phyloP scores from a whole-genome alignment of 30 jellyfish, hydroid and myxozoan genomes.

The Phacellophora camtschatica region DNA sequence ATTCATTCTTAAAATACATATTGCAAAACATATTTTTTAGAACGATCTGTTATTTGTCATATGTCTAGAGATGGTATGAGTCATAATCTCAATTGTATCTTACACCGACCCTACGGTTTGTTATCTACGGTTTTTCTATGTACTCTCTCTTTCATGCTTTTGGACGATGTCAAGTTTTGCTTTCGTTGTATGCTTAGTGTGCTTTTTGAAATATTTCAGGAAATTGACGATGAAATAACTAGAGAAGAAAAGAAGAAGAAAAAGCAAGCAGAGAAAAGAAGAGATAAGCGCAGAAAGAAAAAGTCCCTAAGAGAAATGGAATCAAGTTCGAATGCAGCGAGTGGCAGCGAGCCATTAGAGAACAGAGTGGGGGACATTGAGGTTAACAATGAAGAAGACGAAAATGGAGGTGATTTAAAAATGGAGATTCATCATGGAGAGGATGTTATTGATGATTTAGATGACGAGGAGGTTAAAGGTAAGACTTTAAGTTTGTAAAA shows the following conservation, averaged over 20 bases:
- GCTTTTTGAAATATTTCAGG: constrained; percentile 41
- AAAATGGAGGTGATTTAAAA: constrained; percentile 59
- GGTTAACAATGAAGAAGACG: constrained; percentile 48
- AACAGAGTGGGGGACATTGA: constrained; percentile 70
- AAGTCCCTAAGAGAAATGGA: constrained; percentile 74
- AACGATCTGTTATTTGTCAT: too few relatives aligned
- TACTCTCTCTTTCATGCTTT: too few relatives aligned
- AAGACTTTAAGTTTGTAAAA: too few relatives aligned
- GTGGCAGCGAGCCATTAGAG: constrained; percentile 71
- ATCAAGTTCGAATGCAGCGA: constrained; percentile 8
- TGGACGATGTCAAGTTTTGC: too few relatives aligned
- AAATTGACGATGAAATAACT: constrained; percentile 89
- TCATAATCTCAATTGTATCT: too few relatives aligned
- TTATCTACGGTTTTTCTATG: too few relatives aligned
- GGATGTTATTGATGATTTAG: constrained; percentile 84
- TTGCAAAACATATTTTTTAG: too few relatives aligned
- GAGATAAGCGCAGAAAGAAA: constrained; percentile 86
- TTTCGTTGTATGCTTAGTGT: neutral
- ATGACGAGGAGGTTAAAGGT: constrained; percentile 94
- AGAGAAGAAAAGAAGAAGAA: constrained; percentile 97
- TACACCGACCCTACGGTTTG: too few relatives aligned
- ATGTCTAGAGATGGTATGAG: too few relatives aligned
- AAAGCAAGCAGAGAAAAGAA: constrained; percentile 93
- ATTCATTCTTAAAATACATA: too few relatives aligned
- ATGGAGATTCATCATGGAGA: constrained; percentile 58